Evolutionary conservation across 2,113 vertebrate genomes (phyloP).

Genomic region (Semnornis frantzii): DNA sequence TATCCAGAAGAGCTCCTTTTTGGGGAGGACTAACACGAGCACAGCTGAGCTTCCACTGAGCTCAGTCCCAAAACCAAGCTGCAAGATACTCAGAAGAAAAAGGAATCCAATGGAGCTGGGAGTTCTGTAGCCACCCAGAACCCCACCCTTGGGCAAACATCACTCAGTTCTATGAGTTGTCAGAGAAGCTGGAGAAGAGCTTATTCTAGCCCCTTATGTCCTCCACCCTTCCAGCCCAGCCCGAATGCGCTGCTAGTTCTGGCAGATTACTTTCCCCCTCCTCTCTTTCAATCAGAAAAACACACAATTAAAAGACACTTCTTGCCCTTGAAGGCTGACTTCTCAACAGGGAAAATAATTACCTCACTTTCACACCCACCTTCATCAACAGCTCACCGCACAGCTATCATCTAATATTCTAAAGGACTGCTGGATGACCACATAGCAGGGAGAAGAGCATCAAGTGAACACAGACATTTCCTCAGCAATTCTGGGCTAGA

Average conservation of each 20-base stretch:
- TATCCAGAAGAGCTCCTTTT: accelerated
- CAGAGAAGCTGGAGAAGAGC: not conserved
- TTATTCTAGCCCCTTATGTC: accelerated
- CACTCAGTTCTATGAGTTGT: accelerated
- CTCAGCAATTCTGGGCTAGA: accelerated
- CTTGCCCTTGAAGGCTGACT: accelerated
- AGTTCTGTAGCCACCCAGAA: not conserved
- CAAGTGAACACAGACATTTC: accelerated
- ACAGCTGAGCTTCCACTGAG: not conserved
- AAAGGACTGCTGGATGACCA: accelerated
- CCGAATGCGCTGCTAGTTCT: not conserved
- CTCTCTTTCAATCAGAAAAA: not conserved
- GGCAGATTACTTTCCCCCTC: not conserved
- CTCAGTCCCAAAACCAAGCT: not conserved
- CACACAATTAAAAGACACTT: not conserved
- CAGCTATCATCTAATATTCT: accelerated
- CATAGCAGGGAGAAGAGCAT: accelerated
- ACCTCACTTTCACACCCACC: not conserved
- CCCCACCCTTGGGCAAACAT: not conserved
- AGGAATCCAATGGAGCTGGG: not conserved
- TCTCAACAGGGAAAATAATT: not conserved
- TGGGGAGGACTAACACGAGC: not conserved
- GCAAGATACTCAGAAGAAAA: not conserved
- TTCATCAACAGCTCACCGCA: not conserved
- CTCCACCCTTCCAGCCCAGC: not conserved